Percentiles rank a stretch among this genome's conserved stretches.
phyloP scores from a whole-genome alignment of 1,140 invertebrate genomes.

The Aporrectodea caliginosa region DNA sequence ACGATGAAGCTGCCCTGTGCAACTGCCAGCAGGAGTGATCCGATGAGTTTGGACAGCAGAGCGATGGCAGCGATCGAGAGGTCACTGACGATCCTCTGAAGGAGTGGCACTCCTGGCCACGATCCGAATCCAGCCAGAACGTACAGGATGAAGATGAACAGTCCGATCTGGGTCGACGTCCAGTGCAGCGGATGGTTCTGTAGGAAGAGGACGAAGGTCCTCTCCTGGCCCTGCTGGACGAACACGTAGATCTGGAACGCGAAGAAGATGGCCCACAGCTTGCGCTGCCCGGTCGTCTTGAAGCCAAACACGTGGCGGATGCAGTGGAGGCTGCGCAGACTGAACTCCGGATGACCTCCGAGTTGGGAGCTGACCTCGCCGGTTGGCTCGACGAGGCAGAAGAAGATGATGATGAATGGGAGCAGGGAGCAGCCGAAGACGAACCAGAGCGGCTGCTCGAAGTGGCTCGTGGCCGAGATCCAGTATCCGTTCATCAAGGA shows the following conservation, averaged over 20 bases:
- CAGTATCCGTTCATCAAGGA: constrained; percentile 27
- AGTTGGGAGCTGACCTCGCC: constrained; percentile 20
- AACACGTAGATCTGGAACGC: constrained; percentile 22
- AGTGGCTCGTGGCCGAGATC: constrained; percentile 18
- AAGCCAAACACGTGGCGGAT: constrained; percentile 16
- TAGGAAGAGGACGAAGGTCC: constrained; percentile 32
- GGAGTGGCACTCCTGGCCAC: constrained; percentile 31
- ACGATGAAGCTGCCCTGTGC: constrained; percentile 14
- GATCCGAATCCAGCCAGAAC: constrained; percentile 20
- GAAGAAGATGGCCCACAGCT: constrained; percentile 31
- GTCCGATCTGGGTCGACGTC: constrained; percentile 25
- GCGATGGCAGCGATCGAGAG: constrained; percentile 27
- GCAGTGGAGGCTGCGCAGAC: constrained; percentile 10
- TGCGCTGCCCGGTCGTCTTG: constrained; percentile 15
- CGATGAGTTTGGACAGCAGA: constrained; percentile 27
- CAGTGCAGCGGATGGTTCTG: constrained; percentile 29
- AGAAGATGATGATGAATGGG: constrained; percentile 23
- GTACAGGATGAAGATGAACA: constrained; percentile 32
- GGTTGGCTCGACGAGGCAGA: constrained; percentile 29
- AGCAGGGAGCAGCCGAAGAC: constrained; percentile 26
- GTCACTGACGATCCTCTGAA: constrained; percentile 16
- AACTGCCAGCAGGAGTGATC: constrained; percentile 28
- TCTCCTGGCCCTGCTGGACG: constrained; percentile 27
- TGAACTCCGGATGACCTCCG: constrained; percentile 1
- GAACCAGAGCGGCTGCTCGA: constrained; percentile 31